These are phyloP conservation scores for Limnephilus rhombicus DNA, from an alignment of 2,888 invertebrate genomes.

Conservation along the genomic window DNA sequence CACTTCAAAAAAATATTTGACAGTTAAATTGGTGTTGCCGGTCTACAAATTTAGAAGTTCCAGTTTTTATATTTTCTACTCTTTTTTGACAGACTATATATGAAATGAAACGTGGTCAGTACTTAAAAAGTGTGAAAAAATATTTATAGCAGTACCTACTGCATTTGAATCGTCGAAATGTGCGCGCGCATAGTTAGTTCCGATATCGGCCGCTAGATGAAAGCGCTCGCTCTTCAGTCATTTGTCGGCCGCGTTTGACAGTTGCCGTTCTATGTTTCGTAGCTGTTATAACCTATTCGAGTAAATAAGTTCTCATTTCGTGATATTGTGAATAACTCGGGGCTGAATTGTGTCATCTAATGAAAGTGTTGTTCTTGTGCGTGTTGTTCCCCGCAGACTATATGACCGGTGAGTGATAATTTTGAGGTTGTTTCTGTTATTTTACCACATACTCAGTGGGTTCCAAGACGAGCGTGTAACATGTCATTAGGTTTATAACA, in stretches of 20 bases:
- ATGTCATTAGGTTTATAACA: constrained; percentile 38
- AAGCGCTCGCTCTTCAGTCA: constrained; percentile 51
- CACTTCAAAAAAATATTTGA: too few relatives aligned
- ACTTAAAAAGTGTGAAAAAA: too few relatives aligned
- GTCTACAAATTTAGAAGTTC: too few relatives aligned
- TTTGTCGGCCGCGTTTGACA: constrained; percentile 61
- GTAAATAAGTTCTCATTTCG: constrained; percentile 53
- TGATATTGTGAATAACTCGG: constrained; percentile 50
- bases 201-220: constrained; percentile 48
- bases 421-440: constrained; percentile 20
- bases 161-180: neutral
- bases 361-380: constrained; percentile 39
- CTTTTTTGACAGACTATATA: neutral
- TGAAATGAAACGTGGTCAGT: too few relatives aligned
- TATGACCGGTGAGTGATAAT: constrained; percentile 8
- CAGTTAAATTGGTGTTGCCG: too few relatives aligned
- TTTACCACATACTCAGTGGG: constrained; percentile 11
- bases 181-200: constrained; percentile 60
- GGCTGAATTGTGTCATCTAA: constrained; percentile 32
- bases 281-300: constrained; percentile 56
- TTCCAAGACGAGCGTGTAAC: constrained; percentile 28
- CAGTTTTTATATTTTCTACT: too few relatives aligned
- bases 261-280: constrained; percentile 34
- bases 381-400: neutral
- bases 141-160: neutral